Evolutionary conservation across 1,140 invertebrate genomes (phyloP), one percentile per base, ranked within the genome.

Genomic region (Panagrolaimus sp.): DNA sequence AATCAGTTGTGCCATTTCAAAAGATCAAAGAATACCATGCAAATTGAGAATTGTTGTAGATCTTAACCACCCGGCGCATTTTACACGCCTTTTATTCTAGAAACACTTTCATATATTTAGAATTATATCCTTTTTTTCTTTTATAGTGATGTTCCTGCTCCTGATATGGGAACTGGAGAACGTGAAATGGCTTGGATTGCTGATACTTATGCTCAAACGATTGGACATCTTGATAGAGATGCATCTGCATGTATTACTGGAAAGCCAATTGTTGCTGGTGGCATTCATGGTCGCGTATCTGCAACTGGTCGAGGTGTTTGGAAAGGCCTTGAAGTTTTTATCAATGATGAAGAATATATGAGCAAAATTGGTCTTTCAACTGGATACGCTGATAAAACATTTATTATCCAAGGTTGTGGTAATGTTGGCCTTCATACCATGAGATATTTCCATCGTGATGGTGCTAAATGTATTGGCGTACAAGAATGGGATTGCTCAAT

Each of bases 131-230:
- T n/a, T n/a, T n/a, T n/a, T n/a, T n/a, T n/a, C n/a, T n/a, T n/a
- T n/a, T n/a, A n/a, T n/a, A n/a, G n/a, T 67, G 94, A 98, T 87
- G 94, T 98, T 10, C 94, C 94, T 48, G 96, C 96, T 47, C 96
- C 96, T 48, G 91, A 93, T 82, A 95, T 96, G 93, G 95, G 95
- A 52, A 98, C 96, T 15, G 93, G 94, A 45, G 96, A 98, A 85
- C 88, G 94, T 58, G 95, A 98, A 86, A 98, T 99, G 96, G 93
- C 92, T 46, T 98, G 94, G 95, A 96, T 99, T 83, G 94, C 95
- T 6, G 96, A 99, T 83, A 98, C 96, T 0, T 99, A 96, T 84
- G 90, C 92, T 47, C 95, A 96, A 85, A 98, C 96, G 44, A 89
- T 96, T 80, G 88, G 90, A 44, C 89, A 90, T 84, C 87, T 90